Base-by-base conservation (phyloP, 37 sponge, comb jelly and placozoan genomes). In the Agelas oroides region DNA sequence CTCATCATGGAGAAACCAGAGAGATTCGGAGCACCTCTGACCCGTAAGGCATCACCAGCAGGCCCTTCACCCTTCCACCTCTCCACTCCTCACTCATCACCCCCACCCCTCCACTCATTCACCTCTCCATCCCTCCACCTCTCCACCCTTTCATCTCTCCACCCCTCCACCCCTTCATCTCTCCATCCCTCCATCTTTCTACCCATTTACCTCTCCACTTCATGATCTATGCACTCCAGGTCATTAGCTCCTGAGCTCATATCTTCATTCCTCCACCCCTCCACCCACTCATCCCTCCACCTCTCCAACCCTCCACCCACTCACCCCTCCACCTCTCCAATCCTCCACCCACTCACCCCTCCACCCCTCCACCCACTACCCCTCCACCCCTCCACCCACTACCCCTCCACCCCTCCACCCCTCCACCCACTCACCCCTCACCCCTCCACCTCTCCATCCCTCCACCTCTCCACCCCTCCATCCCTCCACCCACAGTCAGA, bases 21-120 rank as follows among this genome's bases (percentile, higher is more conserved):
- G 24, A 56, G 24, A 59, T 86, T 78, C 38, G 78, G 52, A 56
- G 33, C 37, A 34, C 86, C 86, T 3, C 14, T 77, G 1, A 27
- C 59, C 39, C 78, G 86, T 84, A 57, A 75, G 77, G 40, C 46
- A 8, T 46, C 46, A 46, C 33, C 67, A 25, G 1, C 2, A 18
- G 33, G 33, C 2, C 1, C 67, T 18, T 8, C 46, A 46, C 46
- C 8, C 46, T 8, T 46, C 46, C 46, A 12, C 46, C 8, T 46
- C 46, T 46, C 46, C 46, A 3, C 46, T 46, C 46, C 46, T 8
- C 46, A 46, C 46, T 8, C 46, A 3, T 46, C 46, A 3, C 46
- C 46, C 8, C 46, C 46, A 46, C 46, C 46, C 46, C 46, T 46
- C 46, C 46, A 3, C 46, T 12, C 46, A 3, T 8, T 46, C 46